These are phyloP conservation scores for Rhynchotus rufescens DNA, from an alignment of 2,797 vertebrate genomes.

Conservation along the genomic window DNA sequence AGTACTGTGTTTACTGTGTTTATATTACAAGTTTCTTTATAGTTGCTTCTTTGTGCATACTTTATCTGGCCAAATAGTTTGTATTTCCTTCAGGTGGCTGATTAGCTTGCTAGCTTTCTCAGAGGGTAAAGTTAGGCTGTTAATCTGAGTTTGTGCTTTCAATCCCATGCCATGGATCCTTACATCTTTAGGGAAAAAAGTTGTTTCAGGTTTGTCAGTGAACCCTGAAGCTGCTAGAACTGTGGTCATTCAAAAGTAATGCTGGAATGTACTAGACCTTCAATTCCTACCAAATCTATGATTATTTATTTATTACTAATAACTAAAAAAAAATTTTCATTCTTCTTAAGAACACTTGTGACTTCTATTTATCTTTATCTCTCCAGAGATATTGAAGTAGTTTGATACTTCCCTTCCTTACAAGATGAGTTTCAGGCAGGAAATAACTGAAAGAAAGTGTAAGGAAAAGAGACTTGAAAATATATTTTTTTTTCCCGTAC, in stretches of 20 bases:
- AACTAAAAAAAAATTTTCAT: not conserved
- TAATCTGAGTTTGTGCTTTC: not conserved
- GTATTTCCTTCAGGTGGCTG: not conserved
- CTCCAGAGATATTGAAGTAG: not conserved
- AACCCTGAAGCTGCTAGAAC: not conserved
- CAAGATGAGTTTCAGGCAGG: not conserved
- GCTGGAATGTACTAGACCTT: not conserved
- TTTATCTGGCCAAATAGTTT: not conserved
- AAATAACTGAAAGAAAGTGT: not conserved
- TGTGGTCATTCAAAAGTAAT: not conserved
- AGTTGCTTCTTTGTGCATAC: not conserved
- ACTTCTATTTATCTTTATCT: not conserved
- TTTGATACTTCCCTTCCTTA: not conserved
- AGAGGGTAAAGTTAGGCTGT: not conserved
- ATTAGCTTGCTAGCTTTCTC: not conserved
- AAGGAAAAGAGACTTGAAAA: not conserved
- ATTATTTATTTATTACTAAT: not conserved
- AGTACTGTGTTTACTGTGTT: not conserved
- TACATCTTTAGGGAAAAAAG: not conserved
- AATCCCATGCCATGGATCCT: not conserved
- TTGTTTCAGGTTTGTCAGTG: not conserved
- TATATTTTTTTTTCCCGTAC: not conserved
- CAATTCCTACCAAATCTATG: not conserved
- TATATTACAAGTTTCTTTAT: not conserved
- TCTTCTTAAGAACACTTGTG: not conserved